Conservation (phyloP, 2,113 vertebrate genomes). For the Dryoscopus gambensis region DNA sequence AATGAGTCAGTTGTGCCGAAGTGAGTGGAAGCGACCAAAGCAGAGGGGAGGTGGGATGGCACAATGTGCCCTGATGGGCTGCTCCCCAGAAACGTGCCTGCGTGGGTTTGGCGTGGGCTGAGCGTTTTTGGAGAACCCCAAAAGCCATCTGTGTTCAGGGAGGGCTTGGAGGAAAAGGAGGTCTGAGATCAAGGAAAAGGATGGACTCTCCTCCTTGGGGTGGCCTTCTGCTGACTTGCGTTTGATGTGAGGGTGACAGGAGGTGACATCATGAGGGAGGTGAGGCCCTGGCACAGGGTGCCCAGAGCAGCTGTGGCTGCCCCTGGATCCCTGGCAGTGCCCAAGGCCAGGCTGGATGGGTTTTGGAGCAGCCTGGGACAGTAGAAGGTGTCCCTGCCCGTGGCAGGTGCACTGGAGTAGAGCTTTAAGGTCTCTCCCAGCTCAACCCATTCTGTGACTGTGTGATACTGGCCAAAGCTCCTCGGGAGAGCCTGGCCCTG, state of each 20-base stretch:
- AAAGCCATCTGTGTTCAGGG: background rate
- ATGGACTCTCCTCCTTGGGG: background rate
- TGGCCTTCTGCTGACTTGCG: background rate
- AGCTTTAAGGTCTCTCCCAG: background rate
- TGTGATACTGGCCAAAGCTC: background rate
- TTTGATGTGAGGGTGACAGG: background rate
- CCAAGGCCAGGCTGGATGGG: background rate
- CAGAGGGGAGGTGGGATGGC: background rate
- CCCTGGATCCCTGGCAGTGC: background rate
- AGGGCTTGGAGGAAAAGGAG: background rate
- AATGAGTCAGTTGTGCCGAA: background rate
- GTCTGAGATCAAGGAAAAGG: background rate
- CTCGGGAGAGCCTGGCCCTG: accelerated
- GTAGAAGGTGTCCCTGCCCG: background rate
- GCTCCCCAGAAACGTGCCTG: background rate
- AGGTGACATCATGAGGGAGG: background rate
- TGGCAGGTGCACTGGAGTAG: background rate
- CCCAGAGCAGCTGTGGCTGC: background rate
- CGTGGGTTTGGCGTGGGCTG: background rate
- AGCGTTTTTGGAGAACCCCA: background rate
- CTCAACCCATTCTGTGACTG: background rate
- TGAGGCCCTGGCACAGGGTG: background rate
- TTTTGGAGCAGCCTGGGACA: background rate
- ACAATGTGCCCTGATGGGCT: accelerated
- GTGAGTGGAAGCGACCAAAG: background rate